Percentiles rank a stretch among this genome's conserved stretches.
Evolutionary conservation across 1,140 invertebrate genomes (phyloP).

Genomic region (Lepidurus arcticus): DNA sequence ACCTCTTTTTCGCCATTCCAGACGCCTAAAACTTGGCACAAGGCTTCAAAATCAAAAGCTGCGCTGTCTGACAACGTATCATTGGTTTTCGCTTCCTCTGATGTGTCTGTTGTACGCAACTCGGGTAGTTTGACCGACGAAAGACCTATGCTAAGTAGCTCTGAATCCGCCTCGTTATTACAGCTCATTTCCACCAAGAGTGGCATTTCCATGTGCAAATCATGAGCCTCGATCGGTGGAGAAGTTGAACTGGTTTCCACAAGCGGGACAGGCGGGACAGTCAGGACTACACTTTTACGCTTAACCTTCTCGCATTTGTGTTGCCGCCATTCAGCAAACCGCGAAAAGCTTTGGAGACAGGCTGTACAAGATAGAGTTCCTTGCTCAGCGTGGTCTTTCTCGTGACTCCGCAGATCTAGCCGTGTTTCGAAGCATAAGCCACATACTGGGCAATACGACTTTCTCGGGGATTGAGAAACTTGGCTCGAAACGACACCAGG

Average conservation of each 20-base stretch:
- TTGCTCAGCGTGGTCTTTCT: not conserved
- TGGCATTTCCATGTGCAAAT: not conserved
- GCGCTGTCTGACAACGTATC: not conserved
- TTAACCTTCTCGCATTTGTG: not conserved
- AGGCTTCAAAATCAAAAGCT: conserved; percentile 12
- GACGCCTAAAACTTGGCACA: conserved; percentile 6
- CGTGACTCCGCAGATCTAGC: not conserved
- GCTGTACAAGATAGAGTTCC: not conserved
- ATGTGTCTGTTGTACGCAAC: not conserved
- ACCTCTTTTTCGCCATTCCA: conserved; percentile 12
- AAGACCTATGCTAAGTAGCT: not conserved
- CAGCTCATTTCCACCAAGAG: not conserved
- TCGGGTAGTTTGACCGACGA: not conserved
- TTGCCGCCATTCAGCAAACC: not conserved
- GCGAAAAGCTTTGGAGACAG: not conserved
- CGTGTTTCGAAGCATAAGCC: not conserved
- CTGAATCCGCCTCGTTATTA: not conserved
- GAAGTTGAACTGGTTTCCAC: not conserved
- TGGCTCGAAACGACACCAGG: not conserved
- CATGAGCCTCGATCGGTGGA: not conserved
- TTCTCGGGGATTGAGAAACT: not conserved
- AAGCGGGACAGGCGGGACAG: not conserved
- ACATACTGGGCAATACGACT: not conserved
- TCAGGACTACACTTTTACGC: not conserved
- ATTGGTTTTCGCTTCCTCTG: not conserved